phyloP scores from a whole-genome alignment of 2,888 invertebrate genomes.

The Apotomis turbidana region DNA sequence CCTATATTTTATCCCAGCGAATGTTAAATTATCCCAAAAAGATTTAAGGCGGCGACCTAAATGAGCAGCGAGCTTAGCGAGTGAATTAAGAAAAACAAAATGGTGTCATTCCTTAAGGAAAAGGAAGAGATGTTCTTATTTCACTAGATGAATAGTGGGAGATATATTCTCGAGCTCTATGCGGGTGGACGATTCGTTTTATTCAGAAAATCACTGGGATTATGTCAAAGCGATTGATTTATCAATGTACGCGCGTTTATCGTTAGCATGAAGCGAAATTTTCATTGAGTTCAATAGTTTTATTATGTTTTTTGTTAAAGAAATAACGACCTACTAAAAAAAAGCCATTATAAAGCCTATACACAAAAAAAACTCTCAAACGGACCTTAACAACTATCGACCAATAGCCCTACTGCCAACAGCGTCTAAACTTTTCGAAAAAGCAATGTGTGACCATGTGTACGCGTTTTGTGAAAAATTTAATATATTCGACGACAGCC shows the following conservation, averaged over 20 bases:
- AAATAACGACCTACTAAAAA: too few species aligned
- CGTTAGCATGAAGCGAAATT: too few species aligned
- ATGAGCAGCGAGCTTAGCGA: slow-evolving; percentile 32
- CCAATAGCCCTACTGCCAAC: too few species aligned
- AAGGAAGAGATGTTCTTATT: not conserved
- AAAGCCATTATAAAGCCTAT: too few species aligned
- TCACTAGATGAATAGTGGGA: slow-evolving; percentile 11
- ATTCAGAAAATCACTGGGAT: slow-evolving; percentile 16
- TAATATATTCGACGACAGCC: too few species aligned
- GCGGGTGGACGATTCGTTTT: not conserved
- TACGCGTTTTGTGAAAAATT: too few species aligned
- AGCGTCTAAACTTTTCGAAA: too few species aligned
- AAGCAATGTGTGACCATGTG: too few species aligned
- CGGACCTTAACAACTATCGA: too few species aligned
- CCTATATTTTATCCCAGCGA: slow-evolving; percentile 22
- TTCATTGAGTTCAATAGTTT: too few species aligned
- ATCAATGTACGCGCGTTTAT: not conserved
- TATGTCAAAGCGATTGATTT: not conserved
- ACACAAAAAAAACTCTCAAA: too few species aligned
- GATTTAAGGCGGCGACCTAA: slow-evolving; percentile 29
- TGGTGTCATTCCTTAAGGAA: slow-evolving; percentile 6
- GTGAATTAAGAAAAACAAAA: slow-evolving; percentile 32
- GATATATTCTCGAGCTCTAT: not conserved
- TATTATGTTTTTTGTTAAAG: too few species aligned
- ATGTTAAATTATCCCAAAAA: slow-evolving; percentile 37